These are phyloP conservation scores for Tenrec ecaudatus DNA, from an alignment of 2,113 vertebrate genomes.

Conservation along the genomic window DNA sequence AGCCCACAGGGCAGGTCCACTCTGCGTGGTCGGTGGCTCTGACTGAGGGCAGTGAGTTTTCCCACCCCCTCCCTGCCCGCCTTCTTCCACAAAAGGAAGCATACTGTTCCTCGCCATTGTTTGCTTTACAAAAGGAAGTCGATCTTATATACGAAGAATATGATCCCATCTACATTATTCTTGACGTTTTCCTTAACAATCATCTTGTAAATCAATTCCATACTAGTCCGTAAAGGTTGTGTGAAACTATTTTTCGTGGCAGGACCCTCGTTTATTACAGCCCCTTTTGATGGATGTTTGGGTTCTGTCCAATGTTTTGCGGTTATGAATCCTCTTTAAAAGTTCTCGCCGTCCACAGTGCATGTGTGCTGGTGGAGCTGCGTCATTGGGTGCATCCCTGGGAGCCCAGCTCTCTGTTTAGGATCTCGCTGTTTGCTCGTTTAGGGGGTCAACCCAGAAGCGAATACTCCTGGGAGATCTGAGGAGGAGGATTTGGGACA, in stretches of 20 bases:
- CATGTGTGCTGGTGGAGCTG: background rate
- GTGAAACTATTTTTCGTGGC: background rate
- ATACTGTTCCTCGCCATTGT: background rate
- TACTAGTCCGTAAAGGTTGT: background rate
- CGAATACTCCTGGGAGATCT: background rate
- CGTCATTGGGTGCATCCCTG: background rate
- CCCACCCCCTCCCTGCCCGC: background rate
- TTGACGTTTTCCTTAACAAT: background rate
- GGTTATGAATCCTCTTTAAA: background rate
- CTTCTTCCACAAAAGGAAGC: background rate
- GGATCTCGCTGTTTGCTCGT: background rate
- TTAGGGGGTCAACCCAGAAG: slow-evolving; percentile 16
- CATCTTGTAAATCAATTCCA: background rate
- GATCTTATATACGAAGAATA: too few relatives aligned
- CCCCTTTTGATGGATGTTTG: background rate
- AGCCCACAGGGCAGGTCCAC: too few relatives aligned
- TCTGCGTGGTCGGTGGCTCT: too few relatives aligned
- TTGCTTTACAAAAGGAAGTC: too few relatives aligned
- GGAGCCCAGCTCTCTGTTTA: background rate
- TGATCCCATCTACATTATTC: background rate
- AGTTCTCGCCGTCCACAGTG: background rate
- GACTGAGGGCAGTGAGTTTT: too few relatives aligned
- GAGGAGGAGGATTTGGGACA: background rate
- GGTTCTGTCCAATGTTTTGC: background rate
- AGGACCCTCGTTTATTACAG: background rate